Conservation (phyloP, 2,888 invertebrate species). For the Zaprionus bogoriensis region DNA sequence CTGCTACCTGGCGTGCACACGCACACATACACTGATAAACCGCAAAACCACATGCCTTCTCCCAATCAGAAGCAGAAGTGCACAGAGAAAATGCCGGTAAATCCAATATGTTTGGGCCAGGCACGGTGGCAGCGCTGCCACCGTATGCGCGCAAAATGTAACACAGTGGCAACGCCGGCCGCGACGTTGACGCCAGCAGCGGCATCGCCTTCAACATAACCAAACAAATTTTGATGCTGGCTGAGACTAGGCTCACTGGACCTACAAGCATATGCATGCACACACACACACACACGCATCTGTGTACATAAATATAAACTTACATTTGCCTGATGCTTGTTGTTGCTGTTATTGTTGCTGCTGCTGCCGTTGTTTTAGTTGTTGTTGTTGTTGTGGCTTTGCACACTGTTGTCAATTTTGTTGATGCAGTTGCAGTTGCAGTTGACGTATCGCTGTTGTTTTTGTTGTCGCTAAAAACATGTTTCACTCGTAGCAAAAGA, state of each 20-base stretch:
- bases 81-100: constrained; percentile 55
- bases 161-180: constrained; percentile 56
- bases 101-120: constrained; percentile 47
- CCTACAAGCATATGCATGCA: not conserved
- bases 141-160: constrained; percentile 49
- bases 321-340: constrained; percentile 40
- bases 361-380: no score
- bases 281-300: constrained; percentile 1
- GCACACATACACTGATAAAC: constrained; percentile 15
- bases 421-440: constrained; percentile 22
- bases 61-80: constrained; percentile 55
- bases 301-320: constrained; percentile 23
- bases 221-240: constrained; percentile 62
- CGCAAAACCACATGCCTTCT: constrained; percentile 51
- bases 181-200: constrained; percentile 58
- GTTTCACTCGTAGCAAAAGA: constrained; percentile 60
- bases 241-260: constrained; percentile 15
- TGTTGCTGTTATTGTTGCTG: constrained; percentile 7
- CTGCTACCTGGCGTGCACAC: constrained; percentile 40
- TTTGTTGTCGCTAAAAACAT: constrained; percentile 56
- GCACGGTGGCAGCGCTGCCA: constrained; percentile 43
- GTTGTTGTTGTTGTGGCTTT: constrained; percentile 13
- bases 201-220: constrained; percentile 60
- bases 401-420: constrained; percentile 36
- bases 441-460: constrained; percentile 13